Evolutionary conservation across 1,140 invertebrate genomes (phyloP).

Genomic region (Neodiprion pinetum): DNA sequence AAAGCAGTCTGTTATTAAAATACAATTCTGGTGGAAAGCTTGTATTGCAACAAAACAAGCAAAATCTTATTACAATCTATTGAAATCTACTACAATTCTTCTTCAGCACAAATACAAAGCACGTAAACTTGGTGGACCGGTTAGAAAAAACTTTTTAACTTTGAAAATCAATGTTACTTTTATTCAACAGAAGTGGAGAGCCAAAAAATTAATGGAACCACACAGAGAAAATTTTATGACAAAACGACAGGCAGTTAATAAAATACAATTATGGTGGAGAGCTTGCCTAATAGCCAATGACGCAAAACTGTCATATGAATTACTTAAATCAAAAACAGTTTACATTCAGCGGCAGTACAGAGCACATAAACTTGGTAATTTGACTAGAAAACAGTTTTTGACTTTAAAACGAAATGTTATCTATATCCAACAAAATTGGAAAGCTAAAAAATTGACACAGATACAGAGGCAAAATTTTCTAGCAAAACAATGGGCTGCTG

Average conservation of each 20-base stretch:
- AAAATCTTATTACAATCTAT: conserved; percentile 35
- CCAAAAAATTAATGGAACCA: conserved; percentile 40
- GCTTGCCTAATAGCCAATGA: conserved; percentile 47
- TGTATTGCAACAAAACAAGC: conserved; percentile 27
- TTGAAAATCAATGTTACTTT: conserved; percentile 46
- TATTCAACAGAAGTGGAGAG: conserved; percentile 60
- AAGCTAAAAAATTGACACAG: conserved; percentile 40
- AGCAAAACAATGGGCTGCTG: conserved; percentile 39
- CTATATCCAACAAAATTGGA: conserved; percentile 50
- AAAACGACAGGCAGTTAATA: conserved; percentile 42
- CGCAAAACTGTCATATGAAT: conserved; percentile 45
- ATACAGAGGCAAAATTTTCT: conserved; percentile 43
- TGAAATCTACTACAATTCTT: conserved; percentile 44
- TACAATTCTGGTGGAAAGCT: conserved; percentile 43
- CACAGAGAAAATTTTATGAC: conserved; percentile 11
- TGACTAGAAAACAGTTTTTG: conserved; percentile 42
- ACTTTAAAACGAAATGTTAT: conserved; percentile 39
- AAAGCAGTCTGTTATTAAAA: conserved; percentile 35
- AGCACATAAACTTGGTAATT: conserved; percentile 42
- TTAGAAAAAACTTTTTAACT: conserved; percentile 45
- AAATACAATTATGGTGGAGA: conserved; percentile 60
- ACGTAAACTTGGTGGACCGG: conserved; percentile 44
- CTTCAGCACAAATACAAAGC: conserved; percentile 48
- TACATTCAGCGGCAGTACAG: conserved; percentile 53
- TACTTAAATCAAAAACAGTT: conserved; percentile 42